Conservation (phyloP, 2,113 vertebrate species). For the Chaetura pelagica region DNA sequence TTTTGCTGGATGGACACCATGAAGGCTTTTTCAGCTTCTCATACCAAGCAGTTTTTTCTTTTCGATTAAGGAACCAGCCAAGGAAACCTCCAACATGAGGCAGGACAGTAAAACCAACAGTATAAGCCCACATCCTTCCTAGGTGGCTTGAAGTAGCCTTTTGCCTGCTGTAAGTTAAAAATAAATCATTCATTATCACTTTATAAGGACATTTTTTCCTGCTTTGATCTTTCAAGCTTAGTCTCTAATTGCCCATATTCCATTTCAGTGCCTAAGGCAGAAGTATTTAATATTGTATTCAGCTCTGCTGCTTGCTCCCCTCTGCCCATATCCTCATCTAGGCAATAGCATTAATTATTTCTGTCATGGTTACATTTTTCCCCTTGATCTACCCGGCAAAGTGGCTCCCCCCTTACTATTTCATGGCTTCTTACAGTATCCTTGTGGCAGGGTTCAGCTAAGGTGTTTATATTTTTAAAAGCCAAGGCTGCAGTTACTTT, state of each 20-base stretch:
- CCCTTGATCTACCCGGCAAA: background rate
- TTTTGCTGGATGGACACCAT: constrained; percentile 83
- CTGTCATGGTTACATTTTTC: background rate
- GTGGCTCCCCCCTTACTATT: background rate
- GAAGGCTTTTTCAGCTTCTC: constrained; percentile 80
- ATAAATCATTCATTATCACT: background rate
- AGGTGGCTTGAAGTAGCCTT: background rate
- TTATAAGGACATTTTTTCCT: background rate
- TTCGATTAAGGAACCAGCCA: constrained; percentile 78
- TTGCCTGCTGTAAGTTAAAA: background rate
- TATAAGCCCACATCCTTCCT: constrained; percentile 81
- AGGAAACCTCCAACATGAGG: constrained; percentile 86
- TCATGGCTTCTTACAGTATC: background rate
- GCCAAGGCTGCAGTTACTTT: background rate
- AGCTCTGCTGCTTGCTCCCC: background rate
- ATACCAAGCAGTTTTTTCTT: constrained; percentile 81
- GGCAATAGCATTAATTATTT: background rate
- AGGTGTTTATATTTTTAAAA: background rate
- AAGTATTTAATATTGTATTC: background rate
- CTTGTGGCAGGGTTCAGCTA: background rate
- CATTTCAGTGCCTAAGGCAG: background rate
- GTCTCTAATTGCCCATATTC: background rate
- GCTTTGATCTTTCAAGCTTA: background rate
- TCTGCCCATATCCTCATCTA: background rate
- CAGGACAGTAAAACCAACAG: constrained; percentile 81